Evolutionary conservation across 2,797 vertebrate genomes (phyloP).

Genomic region (Crocidura indochinensis): DNA sequence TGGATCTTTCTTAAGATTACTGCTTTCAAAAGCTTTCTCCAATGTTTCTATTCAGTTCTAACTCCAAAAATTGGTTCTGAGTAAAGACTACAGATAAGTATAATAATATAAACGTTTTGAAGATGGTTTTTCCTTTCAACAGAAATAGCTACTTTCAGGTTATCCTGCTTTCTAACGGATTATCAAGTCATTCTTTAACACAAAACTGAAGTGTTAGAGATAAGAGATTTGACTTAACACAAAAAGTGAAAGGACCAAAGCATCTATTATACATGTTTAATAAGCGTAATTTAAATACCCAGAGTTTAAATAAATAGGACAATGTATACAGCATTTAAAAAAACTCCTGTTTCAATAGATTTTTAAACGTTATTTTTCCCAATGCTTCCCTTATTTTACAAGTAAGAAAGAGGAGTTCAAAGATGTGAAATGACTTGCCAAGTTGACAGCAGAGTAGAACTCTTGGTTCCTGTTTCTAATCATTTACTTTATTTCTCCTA

Average conservation of each 20-base stretch:
- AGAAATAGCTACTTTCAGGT: neutral
- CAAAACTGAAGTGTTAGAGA: neutral
- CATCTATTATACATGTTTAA: neutral
- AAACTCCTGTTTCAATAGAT: neutral
- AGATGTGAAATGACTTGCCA: neutral
- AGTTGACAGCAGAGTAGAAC: neutral
- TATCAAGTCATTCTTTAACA: neutral
- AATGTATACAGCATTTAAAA: neutral
- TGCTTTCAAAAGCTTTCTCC: slow-evolving; percentile 53
- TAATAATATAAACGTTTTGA: slow-evolving; percentile 25
- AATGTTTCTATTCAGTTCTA: slow-evolving; percentile 29
- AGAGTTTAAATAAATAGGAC: neutral
- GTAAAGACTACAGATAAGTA: neutral
- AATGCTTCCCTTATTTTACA: slow-evolving; percentile 3
- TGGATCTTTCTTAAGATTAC: neutral
- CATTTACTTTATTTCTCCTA: neutral
- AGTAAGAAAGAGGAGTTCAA: neutral
- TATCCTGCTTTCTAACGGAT: neutral
- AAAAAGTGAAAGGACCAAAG: slow-evolving; percentile 44
- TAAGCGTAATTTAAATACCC: neutral
- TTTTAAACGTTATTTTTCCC: neutral
- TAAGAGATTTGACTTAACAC: neutral
- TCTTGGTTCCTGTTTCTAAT: neutral
- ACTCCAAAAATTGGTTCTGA: slow-evolving; percentile 40
- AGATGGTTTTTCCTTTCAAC: slow-evolving; percentile 42